Percentiles rank a stretch among this genome's conserved stretches.
Evolutionary conservation across 2,113 vertebrate genomes (phyloP).

Genomic region (Charadrius vociferus): DNA sequence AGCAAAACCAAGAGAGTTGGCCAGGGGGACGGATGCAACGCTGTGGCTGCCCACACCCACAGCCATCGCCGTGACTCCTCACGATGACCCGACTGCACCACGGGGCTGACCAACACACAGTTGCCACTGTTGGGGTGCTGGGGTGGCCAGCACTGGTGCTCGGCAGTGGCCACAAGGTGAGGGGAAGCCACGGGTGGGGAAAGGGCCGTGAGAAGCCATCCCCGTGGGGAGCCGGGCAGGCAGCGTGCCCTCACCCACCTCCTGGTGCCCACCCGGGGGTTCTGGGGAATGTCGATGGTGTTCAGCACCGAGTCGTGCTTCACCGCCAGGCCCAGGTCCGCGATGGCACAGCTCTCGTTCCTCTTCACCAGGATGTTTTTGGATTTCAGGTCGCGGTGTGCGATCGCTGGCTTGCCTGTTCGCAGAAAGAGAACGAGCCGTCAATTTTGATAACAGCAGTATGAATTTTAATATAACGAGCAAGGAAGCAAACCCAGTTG

Average conservation of each 20-base stretch:
- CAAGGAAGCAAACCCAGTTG: background rate
- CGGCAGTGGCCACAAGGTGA: accelerated
- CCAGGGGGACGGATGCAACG: too few species aligned
- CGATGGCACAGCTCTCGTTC: slow-evolving; percentile 92
- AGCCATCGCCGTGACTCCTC: too few species aligned
- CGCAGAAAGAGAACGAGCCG: background rate
- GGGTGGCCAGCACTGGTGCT: background rate
- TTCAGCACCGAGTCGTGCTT: slow-evolving; percentile 91
- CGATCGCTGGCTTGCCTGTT: slow-evolving; percentile 94
- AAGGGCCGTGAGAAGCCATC: accelerated
- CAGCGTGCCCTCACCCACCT: slow-evolving; percentile 68
- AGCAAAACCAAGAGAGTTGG: too few species aligned
- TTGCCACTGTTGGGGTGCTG: too few species aligned
- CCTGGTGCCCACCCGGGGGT: slow-evolving; percentile 92
- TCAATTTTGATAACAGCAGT: accelerated
- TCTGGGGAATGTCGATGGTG: slow-evolving; percentile 91
- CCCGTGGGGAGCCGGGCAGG: accelerated
- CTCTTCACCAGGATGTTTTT: slow-evolving; percentile 97
- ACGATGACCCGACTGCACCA: background rate
- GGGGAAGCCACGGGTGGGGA: accelerated
- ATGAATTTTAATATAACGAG: accelerated
- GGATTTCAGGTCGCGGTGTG: slow-evolving; percentile 97
- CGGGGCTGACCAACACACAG: background rate
- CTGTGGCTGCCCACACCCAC: too few species aligned
- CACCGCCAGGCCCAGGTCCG: slow-evolving; percentile 94